Base-by-base conservation (phyloP, 2,113 vertebrate species). In the Dinomys branickii region DNA sequence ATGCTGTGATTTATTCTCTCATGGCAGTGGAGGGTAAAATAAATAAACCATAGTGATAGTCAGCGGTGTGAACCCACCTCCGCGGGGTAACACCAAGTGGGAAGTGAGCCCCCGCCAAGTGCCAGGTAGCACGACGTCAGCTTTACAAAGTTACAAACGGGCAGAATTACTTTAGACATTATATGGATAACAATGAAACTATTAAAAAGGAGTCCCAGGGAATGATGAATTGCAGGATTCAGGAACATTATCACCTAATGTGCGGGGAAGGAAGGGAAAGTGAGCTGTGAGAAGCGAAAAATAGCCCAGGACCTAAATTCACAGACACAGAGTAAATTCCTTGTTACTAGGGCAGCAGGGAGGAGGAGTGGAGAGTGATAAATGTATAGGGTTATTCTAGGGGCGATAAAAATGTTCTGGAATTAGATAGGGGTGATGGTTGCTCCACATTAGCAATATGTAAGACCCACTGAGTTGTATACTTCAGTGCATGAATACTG, bases 61-160 rank as follows among this genome's bases (percentile, higher is more conserved):
- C 28, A 88, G 12, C 73, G 26, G 12, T 38, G 8, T 30, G 26
- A 44, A 26, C 47, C 26, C 73, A 77, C 73, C 73, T 77, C 41
- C 28, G 24, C 2, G 26, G 41, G 26, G 28, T 47, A 24, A 19
- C 22, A 47, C 35, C 28, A 52, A 35, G 50, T 30, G 50, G 73
- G 52, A 87, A 91, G 52, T 9, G 4, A 61, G 35, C 12, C 16
- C 28, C 28, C 52, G 1, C 30, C 2, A 44, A 10, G 75, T 61
- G 24, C 41, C 33, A 85, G 14, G 24, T 6, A 82, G 3, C 16
- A 61, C 56, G 44, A 52, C 4, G 24, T 93, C 3, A 33, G 59
- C 86, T 91, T 85, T 84, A 77, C 38, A 69, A 93, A 88, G 78
- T 90, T 93, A 88, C 1, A 50, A 63, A 71, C 77, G 75, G 44